Conservation (phyloP, 2,113 vertebrate genomes). For the Amphiprion ocellaris region DNA sequence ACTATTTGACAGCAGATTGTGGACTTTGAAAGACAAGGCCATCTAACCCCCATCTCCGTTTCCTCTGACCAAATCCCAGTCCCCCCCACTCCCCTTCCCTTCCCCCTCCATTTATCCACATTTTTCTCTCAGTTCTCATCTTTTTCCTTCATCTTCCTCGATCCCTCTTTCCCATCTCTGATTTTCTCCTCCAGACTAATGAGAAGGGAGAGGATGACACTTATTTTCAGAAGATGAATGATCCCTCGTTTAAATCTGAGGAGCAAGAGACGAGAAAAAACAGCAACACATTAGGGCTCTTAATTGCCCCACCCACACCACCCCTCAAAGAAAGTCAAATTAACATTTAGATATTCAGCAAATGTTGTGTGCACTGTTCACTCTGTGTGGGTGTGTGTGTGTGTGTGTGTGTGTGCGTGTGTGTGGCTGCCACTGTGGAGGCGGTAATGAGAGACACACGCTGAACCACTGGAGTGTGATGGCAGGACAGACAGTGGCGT, state of each 20-base stretch:
- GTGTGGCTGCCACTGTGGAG: constrained; percentile 24
- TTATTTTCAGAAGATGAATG: constrained; percentile 74
- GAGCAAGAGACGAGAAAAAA: constrained; percentile 21
- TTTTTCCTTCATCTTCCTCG: constrained; percentile 32
- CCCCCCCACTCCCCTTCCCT: not conserved
- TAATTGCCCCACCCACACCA: constrained; percentile 63
- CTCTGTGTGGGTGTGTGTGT: constrained; percentile 11
- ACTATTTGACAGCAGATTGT: constrained; percentile 57
- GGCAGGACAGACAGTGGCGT: constrained; percentile 67
- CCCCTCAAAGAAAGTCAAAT: constrained; percentile 69
- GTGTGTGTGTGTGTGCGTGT: constrained; percentile 20
- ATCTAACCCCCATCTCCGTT: constrained; percentile 53
- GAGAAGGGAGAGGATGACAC: constrained; percentile 64
- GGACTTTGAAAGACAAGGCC: constrained; percentile 69
- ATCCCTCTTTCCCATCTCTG: constrained; percentile 28
- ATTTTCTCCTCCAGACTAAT: constrained; percentile 60
- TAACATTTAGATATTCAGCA: constrained; percentile 75
- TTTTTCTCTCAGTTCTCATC: constrained; percentile 32
- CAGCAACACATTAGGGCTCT: constrained; percentile 43
- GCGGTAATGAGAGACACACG: constrained; percentile 68
- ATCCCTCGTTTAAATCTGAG: constrained; percentile 53
- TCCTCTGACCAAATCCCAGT: constrained; percentile 55
- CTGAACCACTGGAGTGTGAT: constrained; percentile 58
- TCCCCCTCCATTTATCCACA: constrained; percentile 36
- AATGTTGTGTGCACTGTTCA: constrained; percentile 50